Conservation (phyloP, 2,888 invertebrate genomes). For the Parapristionchus giblindavisi region DNA sequence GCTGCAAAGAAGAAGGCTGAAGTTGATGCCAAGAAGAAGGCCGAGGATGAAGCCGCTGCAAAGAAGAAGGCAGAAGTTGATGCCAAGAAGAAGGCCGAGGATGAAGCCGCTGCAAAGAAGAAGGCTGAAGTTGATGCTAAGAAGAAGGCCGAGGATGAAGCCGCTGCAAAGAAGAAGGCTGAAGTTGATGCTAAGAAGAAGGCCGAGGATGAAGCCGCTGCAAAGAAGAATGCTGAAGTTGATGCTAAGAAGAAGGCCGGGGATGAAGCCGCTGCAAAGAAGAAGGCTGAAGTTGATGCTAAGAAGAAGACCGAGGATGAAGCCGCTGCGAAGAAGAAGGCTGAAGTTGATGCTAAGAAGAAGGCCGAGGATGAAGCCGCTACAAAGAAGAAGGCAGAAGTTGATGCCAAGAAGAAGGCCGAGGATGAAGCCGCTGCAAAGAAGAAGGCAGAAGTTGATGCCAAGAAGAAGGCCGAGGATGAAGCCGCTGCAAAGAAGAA, state of each 20-base stretch:
- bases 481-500: conserved; percentile 30
- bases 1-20: conserved; percentile 34
- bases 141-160: too few species aligned
- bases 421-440: conserved; percentile 23
- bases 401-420: conserved; percentile 6
- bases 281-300: conserved; percentile 16
- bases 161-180: conserved; percentile 33
- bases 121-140: conserved; percentile 23
- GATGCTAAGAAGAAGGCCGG: too few species aligned
- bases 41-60: conserved; percentile 8
- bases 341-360: conserved; percentile 37
- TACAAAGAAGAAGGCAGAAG: background rate
- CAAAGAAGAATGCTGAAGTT: conserved; percentile 26
- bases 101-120: conserved; percentile 36
- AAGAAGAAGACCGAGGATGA: conserved; percentile 37
- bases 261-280: too few species aligned
- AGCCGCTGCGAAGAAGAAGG: conserved; percentile 40
- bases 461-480: conserved; percentile 39
- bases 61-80: too few species aligned
- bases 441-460: conserved; percentile 10
- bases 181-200: conserved; percentile 32
- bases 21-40: conserved; percentile 40
- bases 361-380: conserved; percentile 34
- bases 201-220: conserved; percentile 25
- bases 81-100: conserved; percentile 40